Conservation (phyloP, 2,113 vertebrate genomes). For the Hippocampus barbouri region DNA sequence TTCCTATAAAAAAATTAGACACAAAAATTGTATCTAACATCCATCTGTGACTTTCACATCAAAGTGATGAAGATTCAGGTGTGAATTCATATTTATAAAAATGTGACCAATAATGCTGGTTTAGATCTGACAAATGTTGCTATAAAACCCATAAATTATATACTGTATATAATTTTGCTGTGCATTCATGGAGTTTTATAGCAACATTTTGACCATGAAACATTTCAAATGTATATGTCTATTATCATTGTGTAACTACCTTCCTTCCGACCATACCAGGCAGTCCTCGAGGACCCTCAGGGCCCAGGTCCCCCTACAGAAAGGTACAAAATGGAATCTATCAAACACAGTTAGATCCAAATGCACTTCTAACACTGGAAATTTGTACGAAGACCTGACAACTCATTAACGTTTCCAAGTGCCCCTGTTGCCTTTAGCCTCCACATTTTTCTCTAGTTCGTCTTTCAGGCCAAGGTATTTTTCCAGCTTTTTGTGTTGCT, state of each 20-base stretch:
- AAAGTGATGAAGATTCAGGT: too few relatives aligned
- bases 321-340: constrained; percentile 18
- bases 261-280: constrained; percentile 83
- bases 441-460: too few relatives aligned
- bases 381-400: neutral
- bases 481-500: too few relatives aligned
- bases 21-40: neutral
- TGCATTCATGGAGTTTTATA: neutral
- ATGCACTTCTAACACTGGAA: neutral
- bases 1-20: too few relatives aligned
- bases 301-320: constrained; percentile 79
- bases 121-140: too few relatives aligned
- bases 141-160: too few relatives aligned
- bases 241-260: constrained; percentile 67
- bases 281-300: constrained; percentile 77
- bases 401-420: constrained; percentile 7
- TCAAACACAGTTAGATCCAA: constrained; percentile 14
- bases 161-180: too few relatives aligned
- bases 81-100: neutral
- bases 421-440: neutral
- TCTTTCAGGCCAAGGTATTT: too few relatives aligned
- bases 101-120: neutral
- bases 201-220: neutral
- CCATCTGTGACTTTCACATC: neutral
- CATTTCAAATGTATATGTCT: neutral